Conservation (phyloP, 2,797 vertebrate species). For the Leuciscus waleckii region DNA sequence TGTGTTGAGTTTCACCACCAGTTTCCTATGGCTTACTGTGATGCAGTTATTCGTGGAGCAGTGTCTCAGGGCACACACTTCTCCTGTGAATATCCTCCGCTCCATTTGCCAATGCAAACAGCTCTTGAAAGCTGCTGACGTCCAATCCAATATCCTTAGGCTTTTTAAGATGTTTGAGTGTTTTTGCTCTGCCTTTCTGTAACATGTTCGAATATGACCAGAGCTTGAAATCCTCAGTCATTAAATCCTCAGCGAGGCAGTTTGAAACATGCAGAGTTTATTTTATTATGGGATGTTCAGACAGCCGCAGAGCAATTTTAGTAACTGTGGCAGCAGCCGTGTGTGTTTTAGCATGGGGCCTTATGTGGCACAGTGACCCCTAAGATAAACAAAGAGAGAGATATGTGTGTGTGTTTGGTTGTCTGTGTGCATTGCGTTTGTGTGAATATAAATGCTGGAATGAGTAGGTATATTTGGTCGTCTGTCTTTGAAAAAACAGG, state of each 20-base stretch:
- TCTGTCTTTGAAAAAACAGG: constrained; percentile 70
- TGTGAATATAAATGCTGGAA: constrained; percentile 70
- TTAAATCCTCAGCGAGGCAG: constrained; percentile 78
- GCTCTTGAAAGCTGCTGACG: constrained; percentile 74
- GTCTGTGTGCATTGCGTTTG: constrained; percentile 37
- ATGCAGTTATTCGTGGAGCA: constrained; percentile 71
- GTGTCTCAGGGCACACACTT: constrained; percentile 79
- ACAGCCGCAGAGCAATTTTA: constrained; percentile 83
- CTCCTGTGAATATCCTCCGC: constrained; percentile 74
- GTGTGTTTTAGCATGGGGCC: constrained; percentile 82
- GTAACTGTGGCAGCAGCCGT: constrained; percentile 77
- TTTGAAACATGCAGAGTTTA: constrained; percentile 81
- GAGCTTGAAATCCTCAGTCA: constrained; percentile 81
- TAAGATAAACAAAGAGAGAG: constrained; percentile 78
- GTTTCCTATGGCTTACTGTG: constrained; percentile 78
- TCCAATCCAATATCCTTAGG: constrained; percentile 78
- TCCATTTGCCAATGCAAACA: constrained; percentile 80
- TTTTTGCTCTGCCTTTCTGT: constrained; percentile 65
- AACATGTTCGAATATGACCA: constrained; percentile 76
- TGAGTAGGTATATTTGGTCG: constrained; percentile 50
- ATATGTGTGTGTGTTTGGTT: constrained; percentile 15
- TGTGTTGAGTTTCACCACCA: constrained; percentile 80
- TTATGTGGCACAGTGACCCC: constrained; percentile 83
- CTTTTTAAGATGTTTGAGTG: constrained; percentile 67
- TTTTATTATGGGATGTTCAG: constrained; percentile 83